Percentiles rank a stretch among this genome's conserved stretches.
Evolutionary conservation across 2,797 vertebrate genomes (phyloP).

Genomic region (Chaenodraco wilsoni): DNA sequence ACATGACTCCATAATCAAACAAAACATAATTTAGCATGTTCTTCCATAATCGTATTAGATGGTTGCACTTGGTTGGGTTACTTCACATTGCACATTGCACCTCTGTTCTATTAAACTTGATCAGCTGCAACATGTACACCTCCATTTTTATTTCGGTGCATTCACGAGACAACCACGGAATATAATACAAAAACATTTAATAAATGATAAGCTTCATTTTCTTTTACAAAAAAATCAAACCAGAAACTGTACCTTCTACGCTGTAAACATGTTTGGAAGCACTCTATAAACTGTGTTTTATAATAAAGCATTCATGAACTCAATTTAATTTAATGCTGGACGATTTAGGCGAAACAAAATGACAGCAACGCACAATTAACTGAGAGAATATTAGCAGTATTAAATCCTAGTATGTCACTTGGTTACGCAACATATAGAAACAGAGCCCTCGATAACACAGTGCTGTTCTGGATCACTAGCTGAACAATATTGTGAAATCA

Average conservation of each 20-base stretch:
- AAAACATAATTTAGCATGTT: background rate
- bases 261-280: slow-evolving; percentile 5
- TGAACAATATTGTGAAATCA: slow-evolving; percentile 22
- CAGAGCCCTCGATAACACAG: slow-evolving; percentile 31
- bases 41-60: slow-evolving; percentile 2
- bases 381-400: slow-evolving; percentile 24
- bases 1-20: no score
- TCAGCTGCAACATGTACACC: background rate
- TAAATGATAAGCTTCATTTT: no score
- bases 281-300: slow-evolving; percentile 48
- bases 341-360: slow-evolving; percentile 42
- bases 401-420: slow-evolving; percentile 29
- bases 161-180: no score
- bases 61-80: background rate
- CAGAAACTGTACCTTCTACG: slow-evolving; percentile 10
- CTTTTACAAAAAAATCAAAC: background rate
- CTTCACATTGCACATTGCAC: background rate
- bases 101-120: slow-evolving; percentile 5
- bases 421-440: slow-evolving; percentile 40
- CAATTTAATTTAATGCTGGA: slow-evolving; percentile 44
- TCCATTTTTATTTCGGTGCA: background rate
- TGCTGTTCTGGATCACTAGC: slow-evolving; percentile 18
- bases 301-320: slow-evolving; percentile 61
- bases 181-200: no score
- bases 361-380: slow-evolving; percentile 31